Conservation (phyloP, 2,797 vertebrate species). For the Salarias fasciatus region DNA sequence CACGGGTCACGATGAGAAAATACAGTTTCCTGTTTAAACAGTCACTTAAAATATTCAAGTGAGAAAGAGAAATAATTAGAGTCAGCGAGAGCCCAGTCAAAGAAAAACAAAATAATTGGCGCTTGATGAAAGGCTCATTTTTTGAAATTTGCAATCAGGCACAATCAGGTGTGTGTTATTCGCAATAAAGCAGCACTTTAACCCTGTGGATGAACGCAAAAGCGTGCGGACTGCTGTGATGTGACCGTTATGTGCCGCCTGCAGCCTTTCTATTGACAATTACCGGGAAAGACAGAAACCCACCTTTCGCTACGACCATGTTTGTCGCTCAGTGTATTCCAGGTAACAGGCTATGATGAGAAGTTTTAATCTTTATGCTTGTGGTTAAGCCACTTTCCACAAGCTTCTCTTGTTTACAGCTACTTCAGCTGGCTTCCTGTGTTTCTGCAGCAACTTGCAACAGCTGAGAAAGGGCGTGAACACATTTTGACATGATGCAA, state of each 20-base stretch:
- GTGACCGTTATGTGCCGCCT: neutral
- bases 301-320: conserved; percentile 60
- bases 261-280: neutral
- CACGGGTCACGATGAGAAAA: conserved; percentile 79
- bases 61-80: conserved; percentile 55
- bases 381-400: conserved; percentile 16
- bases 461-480: conserved; percentile 45
- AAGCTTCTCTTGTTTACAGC: conserved; percentile 20
- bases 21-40: conserved; percentile 88
- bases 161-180: conserved; percentile 28
- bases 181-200: conserved; percentile 16
- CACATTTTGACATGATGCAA: conserved; percentile 19
- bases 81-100: conserved; percentile 17
- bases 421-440: conserved; percentile 55
- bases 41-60: conserved; percentile 74
- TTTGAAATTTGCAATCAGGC: conserved; percentile 19
- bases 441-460: conserved; percentile 40
- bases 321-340: conserved; percentile 35
- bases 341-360: conserved; percentile 14
- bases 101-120: conserved; percentile 42
- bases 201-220: neutral
- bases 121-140: conserved; percentile 32
- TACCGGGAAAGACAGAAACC: conserved; percentile 42
- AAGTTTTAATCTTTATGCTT: conserved; percentile 15
- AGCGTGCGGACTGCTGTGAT: conserved; percentile 7